Base-by-base conservation (phyloP, 2,113 vertebrate genomes). In the Condylura cristata region DNA sequence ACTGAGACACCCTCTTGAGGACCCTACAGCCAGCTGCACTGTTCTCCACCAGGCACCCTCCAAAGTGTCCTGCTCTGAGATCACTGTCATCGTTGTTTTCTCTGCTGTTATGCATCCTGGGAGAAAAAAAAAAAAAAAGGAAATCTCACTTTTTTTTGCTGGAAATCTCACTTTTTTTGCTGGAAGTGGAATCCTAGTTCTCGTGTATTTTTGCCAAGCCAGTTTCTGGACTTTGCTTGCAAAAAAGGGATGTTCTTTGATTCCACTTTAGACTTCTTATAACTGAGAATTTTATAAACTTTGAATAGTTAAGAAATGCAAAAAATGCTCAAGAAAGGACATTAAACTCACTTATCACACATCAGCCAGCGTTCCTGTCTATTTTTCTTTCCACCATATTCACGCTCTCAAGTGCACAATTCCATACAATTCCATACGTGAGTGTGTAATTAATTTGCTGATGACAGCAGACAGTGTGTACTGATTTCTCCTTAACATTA, bases 301-400 rank as follows among this genome's bases (percentile, higher is more conserved):
- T 91, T 94, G 75, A 75, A 92, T 95, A 63, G 14, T 37, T 83
- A 44, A 90, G 34, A 78, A 68, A 83, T 66, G 18, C 1, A 91
- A 85, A 85, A 85, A 61, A 58, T 8, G 30, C 46, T 4, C 56
- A 51, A 86, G n/a, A 48, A 82, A 82, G 26, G 92, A 66, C 14
- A 4, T 84, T 51, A 91, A 34, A 81, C 14, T 71, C 9, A 70
- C n/a, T 61, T 3, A 68, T 48, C 18, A 44, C 41, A 44, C 1
- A 63, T 22, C 17, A 37, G 58, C 24, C 37, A 82, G 30, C 65
- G 71, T 84, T 24, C 34, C 17, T 44, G 12, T 30, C 58, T 58
- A 32, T 46, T 75, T 89, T 39, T 65, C 18, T 87, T 87, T 71
- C n/a, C 30, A n/a, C n/a, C n/a, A n/a, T n/a, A n/a, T n/a, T n/a